A percentile compares a stretch with the other conserved stretches of the same genome.
Conservation (phyloP, 2,888 invertebrate species). For the Hirudinaria manillensis region DNA sequence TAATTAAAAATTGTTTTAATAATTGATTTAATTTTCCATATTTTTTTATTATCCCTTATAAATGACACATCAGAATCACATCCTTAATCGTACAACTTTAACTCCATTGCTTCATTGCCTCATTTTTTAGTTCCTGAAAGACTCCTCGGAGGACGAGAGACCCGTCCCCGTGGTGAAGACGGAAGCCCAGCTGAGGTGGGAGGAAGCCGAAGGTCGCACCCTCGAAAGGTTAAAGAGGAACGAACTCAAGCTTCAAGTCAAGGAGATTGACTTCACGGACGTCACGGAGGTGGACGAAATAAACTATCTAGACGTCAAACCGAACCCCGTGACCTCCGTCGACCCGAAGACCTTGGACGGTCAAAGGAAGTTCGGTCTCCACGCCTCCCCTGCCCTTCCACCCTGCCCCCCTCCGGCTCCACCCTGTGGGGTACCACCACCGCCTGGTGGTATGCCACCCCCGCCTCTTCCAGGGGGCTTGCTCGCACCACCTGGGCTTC, state of each 20-base stretch:
- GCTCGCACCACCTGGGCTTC: constrained; percentile 34
- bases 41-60: no score
- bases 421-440: constrained; percentile 45
- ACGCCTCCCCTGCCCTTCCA: not conserved
- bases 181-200: constrained; percentile 77
- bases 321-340: no score
- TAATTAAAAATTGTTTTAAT: no score
- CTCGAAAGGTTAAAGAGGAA: constrained; percentile 40
- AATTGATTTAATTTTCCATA: no score
- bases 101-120: no score
- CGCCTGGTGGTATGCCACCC: constrained; percentile 40
- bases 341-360: no score
- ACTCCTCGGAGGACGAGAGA: not conserved
- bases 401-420: constrained; percentile 41
- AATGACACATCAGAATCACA: no score
- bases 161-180: constrained; percentile 62
- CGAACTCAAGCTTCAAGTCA: constrained; percentile 59
- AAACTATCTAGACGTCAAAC: constrained; percentile 41
- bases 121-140: not conserved
- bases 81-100: not conserved
- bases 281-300: constrained; percentile 80
- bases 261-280: constrained; percentile 94
- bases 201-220: constrained; percentile 62
- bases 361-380: not conserved
- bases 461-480: constrained; percentile 44